phyloP scores from a whole-genome alignment of 2,888 invertebrate species.

The Hipparchia semele region DNA sequence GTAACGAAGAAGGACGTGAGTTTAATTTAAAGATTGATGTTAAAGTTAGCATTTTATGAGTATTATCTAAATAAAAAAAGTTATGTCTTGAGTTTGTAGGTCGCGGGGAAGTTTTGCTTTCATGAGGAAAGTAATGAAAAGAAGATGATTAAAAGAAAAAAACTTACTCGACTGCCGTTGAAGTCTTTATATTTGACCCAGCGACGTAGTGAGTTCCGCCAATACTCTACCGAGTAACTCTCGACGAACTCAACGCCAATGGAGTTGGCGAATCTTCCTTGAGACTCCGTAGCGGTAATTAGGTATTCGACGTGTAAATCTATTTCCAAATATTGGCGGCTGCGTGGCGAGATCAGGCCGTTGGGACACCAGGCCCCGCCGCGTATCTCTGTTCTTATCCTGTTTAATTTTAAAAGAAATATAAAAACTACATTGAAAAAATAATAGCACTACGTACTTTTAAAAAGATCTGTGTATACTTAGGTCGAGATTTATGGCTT shows the following conservation, averaged over 20 bases:
- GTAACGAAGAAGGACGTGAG: not conserved
- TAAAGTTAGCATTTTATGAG: not conserved
- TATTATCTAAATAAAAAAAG: not conserved
- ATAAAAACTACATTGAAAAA: slow-evolving; percentile 15
- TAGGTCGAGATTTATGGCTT: too few species aligned
- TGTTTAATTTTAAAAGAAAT: slow-evolving; percentile 57
- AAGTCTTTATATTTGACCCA: slow-evolving; percentile 93
- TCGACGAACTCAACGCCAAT: slow-evolving; percentile 95
- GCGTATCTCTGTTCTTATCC: slow-evolving; percentile 92
- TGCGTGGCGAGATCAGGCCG: slow-evolving; percentile 88
- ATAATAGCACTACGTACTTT: too few species aligned
- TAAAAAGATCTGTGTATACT: too few species aligned
- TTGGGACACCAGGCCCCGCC: slow-evolving; percentile 98
- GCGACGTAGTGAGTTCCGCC: slow-evolving; percentile 85
- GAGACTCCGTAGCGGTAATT: slow-evolving; percentile 93
- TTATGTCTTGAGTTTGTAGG: not conserved
- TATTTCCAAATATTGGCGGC: slow-evolving; percentile 92
- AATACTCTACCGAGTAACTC: slow-evolving; percentile 92
- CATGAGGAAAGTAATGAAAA: slow-evolving; percentile 21
- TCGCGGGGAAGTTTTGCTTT: slow-evolving; percentile 4
- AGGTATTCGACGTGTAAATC: slow-evolving; percentile 89
- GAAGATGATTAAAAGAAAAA: slow-evolving; percentile 26
- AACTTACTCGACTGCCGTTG: slow-evolving; percentile 88
- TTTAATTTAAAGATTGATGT: not conserved
- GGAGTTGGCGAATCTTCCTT: slow-evolving; percentile 95